Percentiles rank a stretch among this genome's conserved stretches.
These are phyloP conservation scores for Maconellicoccus hirsutus DNA, from an alignment of 1,140 invertebrate genomes.

Conservation along the genomic window DNA sequence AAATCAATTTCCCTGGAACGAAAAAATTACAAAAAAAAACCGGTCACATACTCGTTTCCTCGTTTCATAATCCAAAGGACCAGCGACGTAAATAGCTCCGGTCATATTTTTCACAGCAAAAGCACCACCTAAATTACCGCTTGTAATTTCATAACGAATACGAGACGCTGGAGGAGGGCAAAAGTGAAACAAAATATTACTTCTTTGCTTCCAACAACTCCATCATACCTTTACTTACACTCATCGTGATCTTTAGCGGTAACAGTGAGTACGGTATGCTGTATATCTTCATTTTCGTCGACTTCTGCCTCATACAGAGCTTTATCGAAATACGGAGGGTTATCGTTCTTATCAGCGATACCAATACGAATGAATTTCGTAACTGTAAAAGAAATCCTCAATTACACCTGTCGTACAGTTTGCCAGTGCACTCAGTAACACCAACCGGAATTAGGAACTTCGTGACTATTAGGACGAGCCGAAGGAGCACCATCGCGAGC, in stretches of 20 bases:
- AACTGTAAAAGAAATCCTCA: constrained; percentile 45
- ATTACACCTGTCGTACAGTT: too few species aligned
- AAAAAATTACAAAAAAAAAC: not conserved
- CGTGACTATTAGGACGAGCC: constrained; percentile 76
- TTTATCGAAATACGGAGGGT: constrained; percentile 93
- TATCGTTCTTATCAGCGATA: constrained; percentile 94
- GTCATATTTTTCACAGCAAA: constrained; percentile 97
- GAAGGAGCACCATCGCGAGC: constrained; percentile 86
- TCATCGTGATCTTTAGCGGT: constrained; percentile 97
- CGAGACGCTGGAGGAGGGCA: constrained; percentile 71
- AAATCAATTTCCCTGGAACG: not conserved
- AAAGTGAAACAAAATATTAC: not conserved
- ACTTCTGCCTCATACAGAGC: constrained; percentile 91
- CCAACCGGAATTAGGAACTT: constrained; percentile 83
- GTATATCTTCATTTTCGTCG: constrained; percentile 94
- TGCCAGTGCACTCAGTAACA: constrained; percentile 26
- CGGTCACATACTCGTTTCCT: constrained; percentile 62
- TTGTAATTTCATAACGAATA: constrained; percentile 97
- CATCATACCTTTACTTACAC: constrained; percentile 60
- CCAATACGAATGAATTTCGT: constrained; percentile 84
- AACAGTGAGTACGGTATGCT: constrained; percentile 90
- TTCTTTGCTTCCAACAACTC: not conserved
- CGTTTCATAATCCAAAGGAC: constrained; percentile 84
- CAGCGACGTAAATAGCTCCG: constrained; percentile 92
- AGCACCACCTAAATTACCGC: constrained; percentile 93